Evolutionary conservation across 2,113 vertebrate species (phyloP), one percentile per base, ranked within the genome.

Genomic region (Ochotona princeps): DNA sequence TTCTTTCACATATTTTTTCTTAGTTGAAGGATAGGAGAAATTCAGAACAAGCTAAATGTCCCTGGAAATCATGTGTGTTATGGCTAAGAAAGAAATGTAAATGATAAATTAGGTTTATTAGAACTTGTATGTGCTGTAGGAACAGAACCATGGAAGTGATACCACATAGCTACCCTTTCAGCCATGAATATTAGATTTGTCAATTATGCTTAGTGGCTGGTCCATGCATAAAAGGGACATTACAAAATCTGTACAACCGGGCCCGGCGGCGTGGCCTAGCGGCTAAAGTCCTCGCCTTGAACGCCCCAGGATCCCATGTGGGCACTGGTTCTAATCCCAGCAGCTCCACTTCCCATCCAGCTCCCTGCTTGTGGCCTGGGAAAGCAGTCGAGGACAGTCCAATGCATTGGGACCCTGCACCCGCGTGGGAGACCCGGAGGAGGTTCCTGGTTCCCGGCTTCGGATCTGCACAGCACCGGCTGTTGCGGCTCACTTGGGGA

Each of bases 101-200:
- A 69, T 94, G 94, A 87, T 95, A 96, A 96, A 97, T 97, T 95
- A 92, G 89, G 73, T 96, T 97, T 97, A 96, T 96, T 93, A 96
- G 84, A 93, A 96, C 82, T 96, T 97, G 90, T 97, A 96, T 97
- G 95, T 91, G 78, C 95, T 96, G 97, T 83, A 96, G 91, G 72
- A 97, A 94, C 70, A 97, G 51, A 97, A 87, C 95, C 96, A 95
- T 95, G 94, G 97, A 97, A 97, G 92, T 95, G 76, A 97, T 97
- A 96, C 95, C 95, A 92, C 97, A 96, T 96, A 97, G 96, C 96
- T 96, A 94, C 91, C 91, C 86, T 95, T 97, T 96, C 94, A 97
- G 96, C 87, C 97, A 95, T 97, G 97, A 98, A 98, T 98, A 98
- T 98, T 98, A 97, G 95, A 98, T 98, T 98, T 97, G 98, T 98